Conservation (phyloP, 2,797 vertebrate genomes). For the Amblyopsis hoosieri region DNA sequence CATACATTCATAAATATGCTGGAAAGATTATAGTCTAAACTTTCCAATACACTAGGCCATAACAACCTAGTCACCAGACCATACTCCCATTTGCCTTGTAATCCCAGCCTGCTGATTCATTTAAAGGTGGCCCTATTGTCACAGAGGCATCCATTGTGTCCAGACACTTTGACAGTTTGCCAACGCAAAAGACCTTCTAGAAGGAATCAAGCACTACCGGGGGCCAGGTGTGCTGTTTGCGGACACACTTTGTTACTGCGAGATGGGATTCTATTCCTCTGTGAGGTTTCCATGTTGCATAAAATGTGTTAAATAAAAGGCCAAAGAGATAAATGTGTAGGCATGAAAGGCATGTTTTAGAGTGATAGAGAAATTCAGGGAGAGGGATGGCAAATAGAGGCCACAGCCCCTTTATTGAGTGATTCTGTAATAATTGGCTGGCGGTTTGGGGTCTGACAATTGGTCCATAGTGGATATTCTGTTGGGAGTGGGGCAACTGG, state of each 20-base stretch:
- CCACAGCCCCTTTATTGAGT: conserved; percentile 33
- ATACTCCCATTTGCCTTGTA: conserved; percentile 28
- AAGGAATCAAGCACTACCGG: conserved; percentile 54
- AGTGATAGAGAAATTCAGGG: conserved; percentile 18
- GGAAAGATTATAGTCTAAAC: background rate
- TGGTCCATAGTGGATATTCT: conserved; percentile 34
- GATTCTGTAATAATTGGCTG: conserved; percentile 43
- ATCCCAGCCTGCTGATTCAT: conserved; percentile 40
- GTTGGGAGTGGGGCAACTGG: conserved; percentile 15
- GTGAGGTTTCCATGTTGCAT: conserved; percentile 38
- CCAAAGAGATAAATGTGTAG: background rate
- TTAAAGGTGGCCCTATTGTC: conserved; percentile 37
- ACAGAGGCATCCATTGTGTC: conserved; percentile 30
- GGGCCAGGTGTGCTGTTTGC: conserved; percentile 19
- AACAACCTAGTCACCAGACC: background rate
- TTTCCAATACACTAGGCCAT: background rate
- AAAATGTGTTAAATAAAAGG: conserved; percentile 59
- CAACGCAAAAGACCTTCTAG: conserved; percentile 47
- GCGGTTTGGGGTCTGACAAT: conserved; percentile 16
- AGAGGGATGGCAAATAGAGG: conserved; percentile 26
- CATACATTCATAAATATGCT: no score
- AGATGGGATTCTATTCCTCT: conserved; percentile 50
- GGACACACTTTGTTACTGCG: conserved; percentile 38
- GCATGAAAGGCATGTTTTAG: conserved; percentile 26
- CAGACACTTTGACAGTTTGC: conserved; percentile 40